Conservation (phyloP, 1,140 invertebrate genomes). For the Aleiodes sp. region DNA sequence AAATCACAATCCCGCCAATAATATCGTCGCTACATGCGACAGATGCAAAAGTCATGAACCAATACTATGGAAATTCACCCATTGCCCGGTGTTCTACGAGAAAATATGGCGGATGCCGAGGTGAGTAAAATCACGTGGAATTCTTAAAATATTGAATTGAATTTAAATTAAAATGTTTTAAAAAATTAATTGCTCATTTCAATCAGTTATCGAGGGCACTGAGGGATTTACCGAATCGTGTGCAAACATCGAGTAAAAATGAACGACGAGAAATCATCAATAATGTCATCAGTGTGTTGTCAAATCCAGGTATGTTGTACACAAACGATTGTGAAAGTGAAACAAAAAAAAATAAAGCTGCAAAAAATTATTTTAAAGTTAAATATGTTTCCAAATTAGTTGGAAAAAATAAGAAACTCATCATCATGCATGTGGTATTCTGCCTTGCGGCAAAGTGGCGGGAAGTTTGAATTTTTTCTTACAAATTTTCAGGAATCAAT, state of each 20-base stretch:
- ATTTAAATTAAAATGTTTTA: constrained; percentile 10
- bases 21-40: background rate
- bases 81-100: background rate
- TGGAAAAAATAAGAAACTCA: constrained; percentile 23
- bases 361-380: constrained; percentile 17
- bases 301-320: constrained; percentile 74
- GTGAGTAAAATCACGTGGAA: constrained; percentile 61
- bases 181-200: constrained; percentile 40
- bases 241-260: constrained; percentile 80
- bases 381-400: constrained; percentile 36
- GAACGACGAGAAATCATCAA: constrained; percentile 76
- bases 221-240: constrained; percentile 81
- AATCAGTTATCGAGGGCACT: constrained; percentile 76
- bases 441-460: background rate
- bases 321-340: background rate
- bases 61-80: background rate
- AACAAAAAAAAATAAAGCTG: no score
- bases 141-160: constrained; percentile 31
- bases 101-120: constrained; percentile 63
- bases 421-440: background rate
- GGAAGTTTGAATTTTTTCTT: background rate
- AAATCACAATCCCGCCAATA: background rate
- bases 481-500: constrained; percentile 74
- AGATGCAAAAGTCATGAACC: background rate
- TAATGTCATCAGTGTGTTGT: constrained; percentile 77